Evolutionary conservation across 1,140 invertebrate species (phyloP), one percentile per base, ranked within the genome.

Genomic region (Hyles euphorbiae): DNA sequence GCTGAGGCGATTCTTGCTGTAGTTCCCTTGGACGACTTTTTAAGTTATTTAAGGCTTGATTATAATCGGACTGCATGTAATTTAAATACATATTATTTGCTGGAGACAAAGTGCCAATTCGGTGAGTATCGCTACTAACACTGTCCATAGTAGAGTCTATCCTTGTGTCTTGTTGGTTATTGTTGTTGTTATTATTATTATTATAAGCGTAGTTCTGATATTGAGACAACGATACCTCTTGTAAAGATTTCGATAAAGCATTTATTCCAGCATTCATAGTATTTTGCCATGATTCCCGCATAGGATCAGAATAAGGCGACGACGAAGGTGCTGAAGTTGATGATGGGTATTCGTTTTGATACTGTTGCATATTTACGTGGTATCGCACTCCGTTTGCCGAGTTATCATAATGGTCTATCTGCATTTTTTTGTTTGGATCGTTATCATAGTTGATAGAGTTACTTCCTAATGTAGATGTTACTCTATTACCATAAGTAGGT

Each of bases 381-480:
- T 81, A 88, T 58, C 78, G 78, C 1, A 88, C 62, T 6, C 83
- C 85, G 68, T 78, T 88, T 12, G 68, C 78, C 46, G 83, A 78
- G 63, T 89, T 89, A 63, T 88, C 81, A 65, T 87, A 90, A 67
- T 89, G 87, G 67, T 89, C 84, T 51, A 86, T 82, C 60, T 83
- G 78, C 61, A 88, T 78, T 61, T 79, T 80, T 60, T 89, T 88
- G 56, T 68, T 74, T 45, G 59, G 50, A 50, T 78, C 76, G 58
- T 60, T 74, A 11, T 79, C 78, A 49, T 80, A 83, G 57, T 56
- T 70, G 8, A 65, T 33, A 34, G 53, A 46, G 65, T 75, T 81
- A 60, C 66, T 81, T 10, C 64, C 71, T 9, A 74, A 56, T 3
- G 75, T 83, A 50, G 68, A 64, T 7, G 74, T 72, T 10, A 75